Conservation (phyloP, 2,113 vertebrate species). For the Gallinago paraguaiae region DNA sequence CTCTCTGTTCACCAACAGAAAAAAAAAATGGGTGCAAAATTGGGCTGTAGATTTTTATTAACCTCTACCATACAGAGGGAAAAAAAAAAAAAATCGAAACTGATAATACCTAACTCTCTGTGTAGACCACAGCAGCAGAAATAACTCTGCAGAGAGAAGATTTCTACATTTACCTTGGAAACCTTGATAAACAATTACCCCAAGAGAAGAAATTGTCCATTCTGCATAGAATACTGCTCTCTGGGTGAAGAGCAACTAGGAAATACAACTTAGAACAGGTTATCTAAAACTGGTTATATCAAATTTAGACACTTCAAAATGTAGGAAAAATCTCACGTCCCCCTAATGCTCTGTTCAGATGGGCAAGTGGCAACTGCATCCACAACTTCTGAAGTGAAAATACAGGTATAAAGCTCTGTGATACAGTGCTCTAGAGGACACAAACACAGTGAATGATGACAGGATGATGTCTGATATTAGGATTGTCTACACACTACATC, state of each 20-base stretch:
- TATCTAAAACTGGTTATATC: background rate
- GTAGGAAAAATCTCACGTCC: background rate
- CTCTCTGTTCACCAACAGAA: background rate
- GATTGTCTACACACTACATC: background rate
- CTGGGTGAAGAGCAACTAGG: background rate
- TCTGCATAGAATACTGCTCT: background rate
- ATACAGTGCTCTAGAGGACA: background rate
- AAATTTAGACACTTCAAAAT: background rate
- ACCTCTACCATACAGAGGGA: rapidly evolving
- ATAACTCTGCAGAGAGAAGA: background rate
- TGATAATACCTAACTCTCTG: background rate
- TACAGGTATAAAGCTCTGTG: background rate
- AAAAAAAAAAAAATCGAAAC: background rate
- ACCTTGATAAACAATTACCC: background rate
- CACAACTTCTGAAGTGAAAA: background rate
- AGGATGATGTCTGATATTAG: background rate
- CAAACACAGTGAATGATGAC: background rate
- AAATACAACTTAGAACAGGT: background rate
- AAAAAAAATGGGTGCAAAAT: background rate
- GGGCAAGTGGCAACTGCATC: background rate
- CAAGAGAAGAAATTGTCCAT: background rate
- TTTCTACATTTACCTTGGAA: background rate
- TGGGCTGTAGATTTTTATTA: slow-evolving; percentile 7
- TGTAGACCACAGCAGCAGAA: background rate
- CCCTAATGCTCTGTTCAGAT: background rate